Base-by-base conservation (phyloP, 2,888 invertebrate species). In the Cabera pusaria region DNA sequence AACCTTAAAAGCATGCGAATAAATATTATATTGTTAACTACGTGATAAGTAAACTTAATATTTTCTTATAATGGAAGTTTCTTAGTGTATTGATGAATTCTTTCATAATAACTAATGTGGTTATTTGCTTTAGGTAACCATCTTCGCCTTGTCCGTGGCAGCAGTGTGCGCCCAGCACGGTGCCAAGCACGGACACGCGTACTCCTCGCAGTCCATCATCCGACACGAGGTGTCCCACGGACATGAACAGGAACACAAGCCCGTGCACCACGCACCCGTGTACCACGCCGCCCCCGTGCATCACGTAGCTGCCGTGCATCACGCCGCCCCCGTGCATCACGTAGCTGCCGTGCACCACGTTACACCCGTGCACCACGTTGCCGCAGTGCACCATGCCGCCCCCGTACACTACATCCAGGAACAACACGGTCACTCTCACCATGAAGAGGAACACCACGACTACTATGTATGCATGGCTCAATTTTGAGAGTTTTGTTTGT, bases 391-490 rank as follows among this genome's bases (percentile, higher is more conserved):
- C 2, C 14, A 14, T 4, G 4, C 4, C 14, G 14, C 14, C 4
- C 14, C 14, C 0, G 44, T 27, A 5, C 45, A 56, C 18, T 40
- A 56, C 10, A 44, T 42, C 19, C 45, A 49, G n/a, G 24, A 64
- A n/a, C 32, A 23, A 2, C 23, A 32, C 7, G 23, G 16, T 6
- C 16, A 9, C 5, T 21, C 36, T 23, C 44, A 44, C 8, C 56
- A 73, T 6, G 44, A 61, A 3, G 59, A 58, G 26, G 59, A 64
- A 14, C 69, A 76, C 33, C 63, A 71, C 7, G 72, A 78, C 20
- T 67, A 78, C 32, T 59, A 76, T 32, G 78, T 77, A 59, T 64
- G 73, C n/a, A n/a, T n/a, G n/a, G n/a, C n/a, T n/a, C n/a, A n/a
- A n/a, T n/a, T n/a, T n/a, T n/a, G n/a, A n/a, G n/a, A n/a, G n/a